Conservation (phyloP, 2,113 vertebrate species). For the Rhipidura dahli region DNA sequence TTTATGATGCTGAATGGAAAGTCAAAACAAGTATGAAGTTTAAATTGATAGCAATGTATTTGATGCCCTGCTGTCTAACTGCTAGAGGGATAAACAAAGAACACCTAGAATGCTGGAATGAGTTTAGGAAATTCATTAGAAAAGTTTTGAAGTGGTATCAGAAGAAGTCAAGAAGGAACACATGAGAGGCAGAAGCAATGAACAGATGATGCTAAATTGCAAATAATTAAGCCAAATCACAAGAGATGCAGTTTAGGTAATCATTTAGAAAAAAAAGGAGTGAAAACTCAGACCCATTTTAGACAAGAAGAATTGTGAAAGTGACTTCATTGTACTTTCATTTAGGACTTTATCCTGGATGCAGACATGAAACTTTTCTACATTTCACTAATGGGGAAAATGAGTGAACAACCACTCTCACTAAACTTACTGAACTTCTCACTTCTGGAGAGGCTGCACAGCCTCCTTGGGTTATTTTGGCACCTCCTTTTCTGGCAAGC, state of each 20-base stretch:
- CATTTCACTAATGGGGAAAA: neutral
- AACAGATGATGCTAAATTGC: neutral
- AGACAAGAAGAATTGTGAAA: neutral
- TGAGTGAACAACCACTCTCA: neutral
- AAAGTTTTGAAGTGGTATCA: neutral
- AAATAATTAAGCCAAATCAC: neutral
- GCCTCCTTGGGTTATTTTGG: neutral
- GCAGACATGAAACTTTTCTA: neutral
- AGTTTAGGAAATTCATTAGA: neutral
- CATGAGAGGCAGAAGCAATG: neutral
- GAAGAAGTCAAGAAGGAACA: neutral
- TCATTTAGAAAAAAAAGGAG: neutral
- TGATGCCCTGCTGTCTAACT: slow-evolving; percentile 27
- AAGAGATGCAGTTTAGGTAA: neutral
- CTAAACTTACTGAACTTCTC: neutral
- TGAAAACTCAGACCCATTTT: neutral
- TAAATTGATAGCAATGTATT: neutral
- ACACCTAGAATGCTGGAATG: slow-evolving; percentile 11
- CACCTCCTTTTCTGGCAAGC: slow-evolving; percentile 1
- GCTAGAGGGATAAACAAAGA: slow-evolving; percentile 54
- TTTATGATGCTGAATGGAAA: neutral
- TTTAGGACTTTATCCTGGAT: neutral
- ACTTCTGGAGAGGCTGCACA: neutral
- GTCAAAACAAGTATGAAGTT: neutral
- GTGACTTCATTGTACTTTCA: neutral